phyloP scores from a whole-genome alignment of 2,888 invertebrate species.

The Megaustenia siamemsis region DNA sequence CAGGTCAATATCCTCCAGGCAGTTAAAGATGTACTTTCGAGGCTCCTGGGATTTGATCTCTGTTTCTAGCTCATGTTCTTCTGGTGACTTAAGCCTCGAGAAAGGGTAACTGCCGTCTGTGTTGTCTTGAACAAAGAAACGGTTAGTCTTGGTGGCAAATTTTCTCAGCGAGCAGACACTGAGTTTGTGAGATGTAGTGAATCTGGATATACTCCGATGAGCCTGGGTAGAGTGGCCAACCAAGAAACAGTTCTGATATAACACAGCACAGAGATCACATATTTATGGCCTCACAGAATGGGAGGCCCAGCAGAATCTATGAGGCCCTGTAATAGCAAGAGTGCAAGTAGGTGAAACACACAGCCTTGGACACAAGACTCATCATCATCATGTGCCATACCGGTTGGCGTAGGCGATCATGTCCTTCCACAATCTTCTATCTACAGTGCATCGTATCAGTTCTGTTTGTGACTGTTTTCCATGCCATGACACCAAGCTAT shows the following conservation, averaged over 20 bases:
- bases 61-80: constrained; percentile 98
- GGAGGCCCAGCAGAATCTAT: constrained; percentile 85
- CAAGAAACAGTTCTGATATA: constrained; percentile 98
- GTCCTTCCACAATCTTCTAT: too few species aligned
- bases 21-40: constrained; percentile 99
- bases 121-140: constrained; percentile 96
- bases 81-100: constrained; percentile 90
- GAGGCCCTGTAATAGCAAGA: constrained; percentile 94
- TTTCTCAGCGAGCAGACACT: constrained; percentile 97
- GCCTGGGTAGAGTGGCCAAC: constrained; percentile 99
- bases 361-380: constrained; percentile 99
- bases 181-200: constrained; percentile 96
- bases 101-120: constrained; percentile 84
- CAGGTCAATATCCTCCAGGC: constrained; percentile 93
- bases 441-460: too few species aligned
- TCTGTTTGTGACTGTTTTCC: too few species aligned
- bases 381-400: too few species aligned
- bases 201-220: constrained; percentile 97
- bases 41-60: constrained; percentile 99
- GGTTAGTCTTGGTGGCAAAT: constrained; percentile 99
- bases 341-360: constrained; percentile 99
- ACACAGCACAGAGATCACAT: constrained; percentile 99
- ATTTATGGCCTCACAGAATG: constrained; percentile 99
- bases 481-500: too few species aligned
- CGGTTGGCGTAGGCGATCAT: too few species aligned